These are phyloP conservation scores for Etheostoma spectabile DNA, from an alignment of 2,113 vertebrate species.

Conservation along the genomic window DNA sequence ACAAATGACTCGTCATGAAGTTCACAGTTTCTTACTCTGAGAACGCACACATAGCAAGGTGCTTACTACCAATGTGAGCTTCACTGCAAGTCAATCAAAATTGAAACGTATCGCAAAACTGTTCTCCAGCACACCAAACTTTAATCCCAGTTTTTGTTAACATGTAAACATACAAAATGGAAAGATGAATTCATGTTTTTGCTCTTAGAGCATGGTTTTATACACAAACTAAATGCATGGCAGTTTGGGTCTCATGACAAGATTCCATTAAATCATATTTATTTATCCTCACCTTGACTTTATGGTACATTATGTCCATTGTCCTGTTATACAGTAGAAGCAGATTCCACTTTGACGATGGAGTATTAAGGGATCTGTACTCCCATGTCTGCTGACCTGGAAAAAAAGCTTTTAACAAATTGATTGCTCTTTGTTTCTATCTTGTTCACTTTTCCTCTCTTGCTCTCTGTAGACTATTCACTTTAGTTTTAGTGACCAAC, in stretches of 20 bases:
- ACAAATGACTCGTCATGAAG: neutral
- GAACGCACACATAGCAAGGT: neutral
- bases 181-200: neutral
- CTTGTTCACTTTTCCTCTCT: neutral
- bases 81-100: neutral
- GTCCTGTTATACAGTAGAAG: neutral
- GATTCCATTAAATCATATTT: neutral
- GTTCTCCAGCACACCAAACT: neutral
- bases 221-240: neutral
- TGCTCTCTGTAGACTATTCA: neutral
- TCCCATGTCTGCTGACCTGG: conserved; percentile 18
- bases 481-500: neutral
- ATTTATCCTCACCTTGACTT: conserved; percentile 6
- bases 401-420: conserved; percentile 47
- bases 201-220: neutral
- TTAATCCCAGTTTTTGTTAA: neutral
- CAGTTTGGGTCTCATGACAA: neutral
- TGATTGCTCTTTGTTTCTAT: neutral
- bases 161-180: neutral
- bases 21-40: neutral
- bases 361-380: conserved; percentile 21
- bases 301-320: neutral
- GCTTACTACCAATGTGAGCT: neutral
- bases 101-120: neutral
- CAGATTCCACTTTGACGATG: neutral